Percentiles rank a stretch among this genome's conserved stretches.
Conservation (phyloP, 2,797 vertebrate genomes). For the Heteromormyrus szaboi region DNA sequence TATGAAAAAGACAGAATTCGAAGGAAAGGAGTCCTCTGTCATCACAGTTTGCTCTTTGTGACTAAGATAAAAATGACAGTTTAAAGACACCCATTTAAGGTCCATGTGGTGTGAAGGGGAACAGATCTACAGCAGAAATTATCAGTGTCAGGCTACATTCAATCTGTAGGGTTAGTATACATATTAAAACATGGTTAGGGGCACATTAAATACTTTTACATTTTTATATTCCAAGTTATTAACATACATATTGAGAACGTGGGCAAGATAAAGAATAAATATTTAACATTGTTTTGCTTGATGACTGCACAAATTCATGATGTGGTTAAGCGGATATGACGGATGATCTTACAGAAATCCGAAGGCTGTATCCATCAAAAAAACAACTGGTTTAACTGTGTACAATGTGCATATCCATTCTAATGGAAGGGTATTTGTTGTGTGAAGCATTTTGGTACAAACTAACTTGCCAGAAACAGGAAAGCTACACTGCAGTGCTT, state of each 20-base stretch:
- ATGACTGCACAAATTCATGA: slow-evolving; percentile 14
- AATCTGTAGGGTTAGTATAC: neutral
- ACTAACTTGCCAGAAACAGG: slow-evolving; percentile 32
- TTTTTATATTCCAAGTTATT: slow-evolving; percentile 45
- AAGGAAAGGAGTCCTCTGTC: neutral
- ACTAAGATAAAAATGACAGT: neutral
- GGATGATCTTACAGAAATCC: slow-evolving; percentile 17
- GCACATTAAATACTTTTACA: neutral
- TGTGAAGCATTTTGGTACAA: slow-evolving; percentile 46
- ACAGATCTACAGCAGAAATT: neutral
- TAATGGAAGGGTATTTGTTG: slow-evolving; percentile 48
- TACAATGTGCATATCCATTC: slow-evolving; percentile 48
- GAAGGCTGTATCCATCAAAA: slow-evolving; percentile 8
- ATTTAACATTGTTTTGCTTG: neutral
- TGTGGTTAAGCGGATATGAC: slow-evolving; percentile 11
- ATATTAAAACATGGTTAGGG: neutral
- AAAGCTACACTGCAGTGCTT: slow-evolving; percentile 45
- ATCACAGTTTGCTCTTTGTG: neutral
- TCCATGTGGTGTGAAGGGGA: neutral
- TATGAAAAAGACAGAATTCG: neutral
- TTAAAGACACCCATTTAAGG: neutral
- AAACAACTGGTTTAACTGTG: slow-evolving; percentile 28
- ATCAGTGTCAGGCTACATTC: neutral
- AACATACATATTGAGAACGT: slow-evolving; percentile 37
- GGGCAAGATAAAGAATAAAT: slow-evolving; percentile 26